Conservation (phyloP, 2,797 vertebrate genomes). For the Menidia menidia region DNA sequence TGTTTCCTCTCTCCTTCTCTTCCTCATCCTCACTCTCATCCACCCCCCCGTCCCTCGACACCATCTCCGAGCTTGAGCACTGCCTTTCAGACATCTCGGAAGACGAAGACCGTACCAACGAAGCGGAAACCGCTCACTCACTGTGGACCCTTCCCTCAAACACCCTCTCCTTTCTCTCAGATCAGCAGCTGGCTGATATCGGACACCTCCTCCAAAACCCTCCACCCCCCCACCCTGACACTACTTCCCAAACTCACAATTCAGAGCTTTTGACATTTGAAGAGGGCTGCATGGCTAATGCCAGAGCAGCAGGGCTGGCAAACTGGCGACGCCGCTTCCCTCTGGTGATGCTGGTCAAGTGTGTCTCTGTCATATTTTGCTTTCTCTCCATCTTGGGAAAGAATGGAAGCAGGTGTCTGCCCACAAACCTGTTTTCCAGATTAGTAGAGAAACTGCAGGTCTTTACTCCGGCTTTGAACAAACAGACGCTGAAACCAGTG, state of each 20-base stretch:
- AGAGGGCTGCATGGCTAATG: conserved; percentile 35
- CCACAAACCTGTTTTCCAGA: conserved; percentile 57
- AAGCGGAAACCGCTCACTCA: conserved; percentile 12
- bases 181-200: conserved; percentile 73
- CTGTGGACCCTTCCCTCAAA: conserved; percentile 42
- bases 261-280: conserved; percentile 32
- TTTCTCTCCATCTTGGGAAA: conserved; percentile 81
- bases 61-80: conserved; percentile 88
- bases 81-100: conserved; percentile 92
- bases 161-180: conserved; percentile 74
- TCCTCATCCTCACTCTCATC: conserved; percentile 83
- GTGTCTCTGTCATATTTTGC: conserved; percentile 70
- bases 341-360: conserved; percentile 81
- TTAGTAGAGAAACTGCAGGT: conserved; percentile 71
- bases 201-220: conserved; percentile 70
- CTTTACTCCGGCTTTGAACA: conserved; percentile 19
- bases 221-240: conserved; percentile 77
- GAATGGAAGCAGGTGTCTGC: conserved; percentile 78
- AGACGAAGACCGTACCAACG: conserved; percentile 80
- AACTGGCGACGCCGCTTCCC: conserved; percentile 74
- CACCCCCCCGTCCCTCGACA: conserved; percentile 81
- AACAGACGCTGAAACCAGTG: conserved; percentile 15
- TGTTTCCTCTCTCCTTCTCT: conserved; percentile 85
- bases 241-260: conserved; percentile 62
- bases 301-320: conserved; percentile 56